Percentiles rank a stretch among this genome's conserved stretches.
Conservation (phyloP, 2,888 invertebrate species). For the Agrilus cyanescens region DNA sequence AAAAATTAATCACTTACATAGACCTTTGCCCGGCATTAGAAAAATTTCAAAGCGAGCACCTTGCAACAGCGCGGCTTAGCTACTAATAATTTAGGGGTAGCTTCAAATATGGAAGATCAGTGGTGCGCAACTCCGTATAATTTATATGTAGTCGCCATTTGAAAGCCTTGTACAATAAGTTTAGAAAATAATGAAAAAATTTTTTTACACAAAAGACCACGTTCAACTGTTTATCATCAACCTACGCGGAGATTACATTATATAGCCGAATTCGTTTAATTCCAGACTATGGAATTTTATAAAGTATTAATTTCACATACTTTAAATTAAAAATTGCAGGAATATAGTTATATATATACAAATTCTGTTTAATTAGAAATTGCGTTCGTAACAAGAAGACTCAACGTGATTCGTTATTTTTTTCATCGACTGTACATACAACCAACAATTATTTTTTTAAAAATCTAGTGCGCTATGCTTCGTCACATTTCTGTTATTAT, state of each 20-base stretch:
- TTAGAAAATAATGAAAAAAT: too few species aligned
- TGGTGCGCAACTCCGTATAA: slow-evolving; percentile 35
- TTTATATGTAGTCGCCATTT: slow-evolving; percentile 35
- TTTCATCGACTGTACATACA: too few species aligned
- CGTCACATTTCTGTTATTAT: too few species aligned
- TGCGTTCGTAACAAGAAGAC: too few species aligned
- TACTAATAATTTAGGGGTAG: slow-evolving; percentile 37
- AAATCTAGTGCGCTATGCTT: too few species aligned
- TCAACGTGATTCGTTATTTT: too few species aligned
- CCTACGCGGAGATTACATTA: background rate
- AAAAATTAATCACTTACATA: slow-evolving; percentile 27
- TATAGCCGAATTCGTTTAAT: background rate
- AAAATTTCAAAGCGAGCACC: slow-evolving; percentile 36
- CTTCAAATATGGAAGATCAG: slow-evolving; percentile 27
- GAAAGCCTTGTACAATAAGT: slow-evolving; percentile 5
- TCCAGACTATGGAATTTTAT: background rate
- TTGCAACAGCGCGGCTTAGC: slow-evolving; percentile 37
- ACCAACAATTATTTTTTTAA: too few species aligned
- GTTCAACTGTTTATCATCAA: slow-evolving; percentile 6
- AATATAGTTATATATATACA: too few species aligned
- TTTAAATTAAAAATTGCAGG: background rate
- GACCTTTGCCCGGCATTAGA: slow-evolving; percentile 36
- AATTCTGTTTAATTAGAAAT: too few species aligned
- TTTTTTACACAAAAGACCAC: slow-evolving; percentile 1
- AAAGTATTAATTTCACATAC: background rate